Percentiles rank a stretch among this genome's conserved stretches.
phyloP scores from a whole-genome alignment of 2,888 invertebrate species.

The Pterostichus niger region DNA sequence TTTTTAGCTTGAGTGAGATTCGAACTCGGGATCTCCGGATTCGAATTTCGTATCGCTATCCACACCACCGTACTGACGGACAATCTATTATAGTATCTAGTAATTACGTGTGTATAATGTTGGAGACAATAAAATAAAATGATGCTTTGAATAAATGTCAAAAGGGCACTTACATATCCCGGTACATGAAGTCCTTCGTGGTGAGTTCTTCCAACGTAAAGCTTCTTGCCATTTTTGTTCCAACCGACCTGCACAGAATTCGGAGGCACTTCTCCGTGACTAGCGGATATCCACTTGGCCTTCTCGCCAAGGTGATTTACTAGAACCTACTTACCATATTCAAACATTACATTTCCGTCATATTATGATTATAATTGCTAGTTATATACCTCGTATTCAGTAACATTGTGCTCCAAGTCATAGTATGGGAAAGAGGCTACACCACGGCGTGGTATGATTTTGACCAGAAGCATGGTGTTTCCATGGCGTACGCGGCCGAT shows the following conservation, averaged over 20 bases:
- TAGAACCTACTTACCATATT: background rate
- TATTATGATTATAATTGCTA: background rate
- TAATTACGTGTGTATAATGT: no score
- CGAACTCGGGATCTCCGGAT: no score
- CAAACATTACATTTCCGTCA: background rate
- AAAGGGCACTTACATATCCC: conserved; percentile 43
- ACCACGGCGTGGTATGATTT: conserved; percentile 1
- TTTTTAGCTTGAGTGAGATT: no score
- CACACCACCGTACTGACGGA: no score
- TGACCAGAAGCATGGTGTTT: conserved; percentile 13
- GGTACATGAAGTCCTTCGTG: conserved; percentile 28
- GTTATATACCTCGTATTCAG: conserved; percentile 6
- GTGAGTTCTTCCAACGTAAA: conserved; percentile 22
- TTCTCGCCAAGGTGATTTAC: background rate
- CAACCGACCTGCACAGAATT: conserved; percentile 25
- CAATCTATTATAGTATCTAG: no score
- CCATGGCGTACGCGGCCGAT: conserved; percentile 19
- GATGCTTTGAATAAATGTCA: background rate
- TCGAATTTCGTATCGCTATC: no score
- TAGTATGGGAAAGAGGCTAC: background rate
- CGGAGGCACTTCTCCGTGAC: background rate
- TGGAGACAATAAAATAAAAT: no score
- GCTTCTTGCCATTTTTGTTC: conserved; percentile 21
- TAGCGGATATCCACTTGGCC: background rate
- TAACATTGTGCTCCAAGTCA: conserved; percentile 17